These are phyloP conservation scores for Varanus komodoensis DNA, from an alignment of 2,113 vertebrate genomes.

Conservation along the genomic window DNA sequence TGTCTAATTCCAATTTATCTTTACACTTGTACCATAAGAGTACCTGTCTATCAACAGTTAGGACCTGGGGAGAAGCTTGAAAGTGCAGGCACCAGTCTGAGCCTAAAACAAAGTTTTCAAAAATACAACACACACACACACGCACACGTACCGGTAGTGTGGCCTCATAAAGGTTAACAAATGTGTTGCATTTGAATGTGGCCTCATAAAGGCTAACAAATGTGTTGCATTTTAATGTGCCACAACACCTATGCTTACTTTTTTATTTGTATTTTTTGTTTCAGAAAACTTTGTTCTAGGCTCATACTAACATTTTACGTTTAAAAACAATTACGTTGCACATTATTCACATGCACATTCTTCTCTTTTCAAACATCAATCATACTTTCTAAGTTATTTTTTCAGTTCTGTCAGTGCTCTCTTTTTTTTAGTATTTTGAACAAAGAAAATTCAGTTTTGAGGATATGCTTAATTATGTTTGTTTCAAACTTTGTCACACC, in stretches of 20 bases:
- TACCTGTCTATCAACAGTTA: no score
- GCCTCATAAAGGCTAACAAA: background rate
- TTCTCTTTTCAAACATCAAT: background rate
- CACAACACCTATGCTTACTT: background rate
- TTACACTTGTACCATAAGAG: no score
- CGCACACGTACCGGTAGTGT: no score
- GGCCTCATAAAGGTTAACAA: background rate
- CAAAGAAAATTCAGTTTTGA: background rate
- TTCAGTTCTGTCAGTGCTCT: background rate
- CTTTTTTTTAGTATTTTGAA: background rate
- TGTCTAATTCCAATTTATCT: no score
- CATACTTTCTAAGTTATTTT: background rate
- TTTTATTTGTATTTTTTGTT: background rate
- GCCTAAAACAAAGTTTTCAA: no score
- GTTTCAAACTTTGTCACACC: background rate
- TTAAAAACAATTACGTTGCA: background rate
- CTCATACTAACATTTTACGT: background rate
- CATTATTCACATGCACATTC: background rate
- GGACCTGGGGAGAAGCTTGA: no score
- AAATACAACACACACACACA: no score
- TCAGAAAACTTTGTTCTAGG: background rate
- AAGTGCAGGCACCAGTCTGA: no score
- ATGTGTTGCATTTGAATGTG: background rate
- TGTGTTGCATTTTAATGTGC: background rate
- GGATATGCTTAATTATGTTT: conserved; percentile 1